Percentiles rank a stretch among this genome's conserved stretches.
phyloP scores from a whole-genome alignment of 2,113 vertebrate genomes.

The Myotis davidii region DNA sequence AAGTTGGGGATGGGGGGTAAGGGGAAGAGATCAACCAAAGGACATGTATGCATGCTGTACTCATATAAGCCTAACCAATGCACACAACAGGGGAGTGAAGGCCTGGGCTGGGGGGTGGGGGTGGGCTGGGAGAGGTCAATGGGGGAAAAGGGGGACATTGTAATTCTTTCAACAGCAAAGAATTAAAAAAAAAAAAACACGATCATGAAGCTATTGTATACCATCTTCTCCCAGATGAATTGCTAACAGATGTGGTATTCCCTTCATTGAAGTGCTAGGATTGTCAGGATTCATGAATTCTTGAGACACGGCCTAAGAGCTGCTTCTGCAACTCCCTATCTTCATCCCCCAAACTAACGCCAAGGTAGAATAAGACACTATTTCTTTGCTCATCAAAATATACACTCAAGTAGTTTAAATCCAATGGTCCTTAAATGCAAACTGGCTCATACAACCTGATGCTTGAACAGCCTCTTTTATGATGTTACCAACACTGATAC shows the following conservation, averaged over 20 bases:
- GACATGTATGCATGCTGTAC: no score
- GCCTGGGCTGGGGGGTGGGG: no score
- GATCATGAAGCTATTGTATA: not conserved
- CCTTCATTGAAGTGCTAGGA: not conserved
- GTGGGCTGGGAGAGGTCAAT: no score
- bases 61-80: no score
- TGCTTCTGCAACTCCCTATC: not conserved
- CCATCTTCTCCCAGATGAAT: not conserved
- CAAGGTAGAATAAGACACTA: not conserved
- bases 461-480: fast-evolving
- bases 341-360: not conserved
- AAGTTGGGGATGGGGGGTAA: no score
- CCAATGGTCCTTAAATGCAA: not conserved
- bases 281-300: not conserved
- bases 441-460: no score
- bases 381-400: not conserved
- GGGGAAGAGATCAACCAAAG: no score
- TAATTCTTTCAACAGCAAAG: no score
- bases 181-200: no score
- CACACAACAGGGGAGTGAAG: no score
- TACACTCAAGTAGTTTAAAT: not conserved
- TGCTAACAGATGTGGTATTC: not conserved
- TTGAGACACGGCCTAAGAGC: not conserved
- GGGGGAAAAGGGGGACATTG: no score
- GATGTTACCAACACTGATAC: not conserved